Evolutionary conservation across 1,140 invertebrate genomes (phyloP), one percentile per base, ranked within the genome.

Genomic region (Temnothorax nylanderi): DNA sequence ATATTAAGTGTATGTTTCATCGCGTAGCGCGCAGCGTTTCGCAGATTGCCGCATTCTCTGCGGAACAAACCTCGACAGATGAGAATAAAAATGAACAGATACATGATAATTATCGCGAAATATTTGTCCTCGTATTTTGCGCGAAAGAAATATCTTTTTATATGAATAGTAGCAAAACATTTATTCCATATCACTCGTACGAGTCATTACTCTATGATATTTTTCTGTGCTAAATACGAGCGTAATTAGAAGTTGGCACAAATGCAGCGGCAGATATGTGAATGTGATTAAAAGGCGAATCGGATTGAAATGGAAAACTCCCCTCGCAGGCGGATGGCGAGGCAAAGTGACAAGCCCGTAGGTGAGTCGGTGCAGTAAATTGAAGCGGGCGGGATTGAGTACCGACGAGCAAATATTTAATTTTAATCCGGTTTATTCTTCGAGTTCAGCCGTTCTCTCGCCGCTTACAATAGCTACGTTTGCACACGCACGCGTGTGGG

Each of bases 371-470:
- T 58, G 7, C 26, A 11, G 67, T n/a, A 49, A 84, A 84, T 84
- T 49, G 80, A 84, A 84, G 41, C 58, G n/a, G 47, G 41, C 41
- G n/a, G 54, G n/a, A 62, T 84, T 60, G 80, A 75, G 32, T 34
- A 41, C 80, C 18, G 41, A 2, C 69, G 80, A 84, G 69, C 80
- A 84, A 84, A 84, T 84, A 41, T 84, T 84, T 84, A 84, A 84
- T 84, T 84, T 84, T 75, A 74, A 84, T 84, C 69, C 69, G 44
- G 37, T 84, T 84, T 84, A 62, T 75, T 56, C 54, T 34, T 6
- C 41, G 80, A 47, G 47, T 41, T 69, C 51, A 7, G 21, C 56
- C 32, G 56, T 54, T 54, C 16, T n/a, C 26, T 37, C 32, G 67
- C 5, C 21, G 54, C 60, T 41, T 49, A 84, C 80, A 84, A 84